Base-by-base conservation (phyloP, 2,888 invertebrate genomes). In the Himalopsyche anomala region DNA sequence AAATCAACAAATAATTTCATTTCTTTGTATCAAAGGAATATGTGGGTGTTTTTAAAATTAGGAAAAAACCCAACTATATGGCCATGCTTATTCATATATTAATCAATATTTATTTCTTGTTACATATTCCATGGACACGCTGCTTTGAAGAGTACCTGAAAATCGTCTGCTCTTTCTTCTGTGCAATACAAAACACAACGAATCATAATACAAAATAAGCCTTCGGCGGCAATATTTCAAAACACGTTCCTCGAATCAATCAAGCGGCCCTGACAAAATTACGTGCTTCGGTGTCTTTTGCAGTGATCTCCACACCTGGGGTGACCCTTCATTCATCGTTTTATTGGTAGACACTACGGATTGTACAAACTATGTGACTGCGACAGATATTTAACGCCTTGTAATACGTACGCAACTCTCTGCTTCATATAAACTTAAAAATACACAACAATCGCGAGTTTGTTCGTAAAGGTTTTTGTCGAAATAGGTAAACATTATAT, bases 231-330 rank as follows among this genome's bases (percentile, higher is more conserved):
- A 82, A 82, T 82, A 85, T 86, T 86, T 86, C 83, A n/a, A 83
- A 80, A 82, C 86, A 86, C 86, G 86, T 86, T 74, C 56, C 15
- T 56, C 83, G 86, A 86, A 86, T 86, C 86, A 86, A 80, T 86
- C 86, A 86, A 86, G 80, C 55, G 74, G 80, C 86, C 80, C 55
- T 82, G 83, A 83, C 86, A 80, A 84, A 79, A 80, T 80, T 84
- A 84, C 84, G 84, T 84, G 84, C 45, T 80, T n/a, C 28, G 42
- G 45, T 80, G 51, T 80, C 80, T 80, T 42, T 38, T 74, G 74
- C 74, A 74, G 74, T 74, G 74, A 74, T 74, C 74, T 74, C 74
- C 36, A 38, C 74, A 74, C 74, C 74, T 74, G 74, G 74, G 74
- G 74, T 74, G 74, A 74, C 74, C 74, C 38, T 74, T 36, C 36